These are phyloP conservation scores for Heteromyza rotundicornis DNA, from an alignment of 2,888 invertebrate genomes.

Conservation along the genomic window DNA sequence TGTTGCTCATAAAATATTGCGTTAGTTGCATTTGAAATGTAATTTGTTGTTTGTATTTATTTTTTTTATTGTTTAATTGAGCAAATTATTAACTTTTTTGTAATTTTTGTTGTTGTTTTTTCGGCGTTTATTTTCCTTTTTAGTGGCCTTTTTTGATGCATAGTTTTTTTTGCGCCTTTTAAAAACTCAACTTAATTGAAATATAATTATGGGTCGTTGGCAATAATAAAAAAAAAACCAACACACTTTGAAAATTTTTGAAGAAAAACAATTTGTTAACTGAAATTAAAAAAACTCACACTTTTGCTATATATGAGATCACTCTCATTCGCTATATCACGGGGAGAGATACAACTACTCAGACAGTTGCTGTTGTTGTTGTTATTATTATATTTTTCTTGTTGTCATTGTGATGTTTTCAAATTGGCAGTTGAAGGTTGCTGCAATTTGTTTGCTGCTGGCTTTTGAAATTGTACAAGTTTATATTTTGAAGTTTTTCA, in stretches of 20 bases:
- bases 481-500: too few relatives aligned
- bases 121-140: neutral
- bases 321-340: neutral
- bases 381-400: too few relatives aligned
- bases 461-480: neutral
- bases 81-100: conserved; percentile 13
- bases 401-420: neutral
- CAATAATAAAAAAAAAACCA: neutral
- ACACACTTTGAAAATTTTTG: neutral
- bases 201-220: neutral
- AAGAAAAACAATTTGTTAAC: neutral
- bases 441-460: conserved; percentile 3
- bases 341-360: neutral
- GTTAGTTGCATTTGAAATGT: conserved; percentile 1
- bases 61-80: conserved; percentile 20
- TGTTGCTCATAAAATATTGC: conserved; percentile 5
- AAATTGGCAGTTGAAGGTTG: neutral
- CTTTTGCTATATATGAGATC: neutral
- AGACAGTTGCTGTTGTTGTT: neutral
- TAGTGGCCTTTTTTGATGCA: neutral
- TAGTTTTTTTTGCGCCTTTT: neutral
- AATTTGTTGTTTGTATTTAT: neutral
- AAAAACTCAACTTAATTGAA: conserved; percentile 1
- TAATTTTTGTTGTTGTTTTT: neutral
- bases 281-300: neutral